phyloP scores from a whole-genome alignment of 2,113 vertebrate genomes.

The Colinus virginianus region DNA sequence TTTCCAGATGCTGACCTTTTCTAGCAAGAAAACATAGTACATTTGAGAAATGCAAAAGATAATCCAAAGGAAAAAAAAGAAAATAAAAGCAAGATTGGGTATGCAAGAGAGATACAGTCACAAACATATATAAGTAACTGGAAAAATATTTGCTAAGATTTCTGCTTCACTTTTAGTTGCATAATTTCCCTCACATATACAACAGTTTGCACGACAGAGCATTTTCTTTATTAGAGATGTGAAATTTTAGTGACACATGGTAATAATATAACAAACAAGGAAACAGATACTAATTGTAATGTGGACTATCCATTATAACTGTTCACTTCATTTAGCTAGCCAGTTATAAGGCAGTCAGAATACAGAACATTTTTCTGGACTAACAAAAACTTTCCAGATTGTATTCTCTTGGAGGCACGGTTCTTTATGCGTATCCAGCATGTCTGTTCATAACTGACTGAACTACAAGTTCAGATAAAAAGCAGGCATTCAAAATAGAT shows the following conservation, averaged over 20 bases:
- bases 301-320: background rate
- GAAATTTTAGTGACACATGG: background rate
- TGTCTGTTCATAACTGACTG: background rate
- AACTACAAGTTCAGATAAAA: background rate
- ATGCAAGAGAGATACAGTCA: rapidly evolving
- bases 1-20: slow-evolving; percentile 49
- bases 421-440: background rate
- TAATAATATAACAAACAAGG: background rate
- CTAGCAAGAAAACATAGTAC: background rate
- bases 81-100: background rate
- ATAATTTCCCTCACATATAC: background rate
- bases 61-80: background rate
- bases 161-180: background rate
- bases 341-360: background rate
- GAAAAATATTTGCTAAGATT: background rate
- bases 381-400: background rate
- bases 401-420: rapidly evolving
- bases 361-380: background rate
- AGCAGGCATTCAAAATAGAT: background rate
- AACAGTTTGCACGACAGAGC: background rate
- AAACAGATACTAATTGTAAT: rapidly evolving
- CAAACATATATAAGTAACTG: background rate
- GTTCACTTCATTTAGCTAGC: background rate
- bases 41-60: background rate
- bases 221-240: background rate